A percentile compares a stretch with the other conserved stretches of the same genome.
These are phyloP conservation scores for Enteromius anoplus DNA, from an alignment of 2,797 vertebrate species.

Conservation along the genomic window DNA sequence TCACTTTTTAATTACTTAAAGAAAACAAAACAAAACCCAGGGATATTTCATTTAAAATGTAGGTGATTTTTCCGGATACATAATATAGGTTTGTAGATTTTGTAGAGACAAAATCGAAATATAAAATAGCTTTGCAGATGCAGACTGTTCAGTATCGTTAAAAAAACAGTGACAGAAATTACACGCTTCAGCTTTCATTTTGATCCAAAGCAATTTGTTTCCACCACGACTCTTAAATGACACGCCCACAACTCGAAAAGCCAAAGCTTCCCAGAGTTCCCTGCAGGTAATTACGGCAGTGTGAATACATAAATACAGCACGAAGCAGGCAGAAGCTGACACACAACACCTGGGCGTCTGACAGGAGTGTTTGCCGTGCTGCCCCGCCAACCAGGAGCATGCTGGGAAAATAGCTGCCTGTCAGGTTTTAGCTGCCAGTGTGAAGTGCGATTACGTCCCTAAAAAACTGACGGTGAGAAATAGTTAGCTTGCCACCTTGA, in stretches of 20 bases:
- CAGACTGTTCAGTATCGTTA: not conserved
- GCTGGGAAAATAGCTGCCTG: conserved; percentile 35
- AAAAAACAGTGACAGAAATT: not conserved
- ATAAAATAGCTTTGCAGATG: not conserved
- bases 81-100: not conserved
- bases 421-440: conserved; percentile 44
- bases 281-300: not conserved
- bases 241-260: not conserved
- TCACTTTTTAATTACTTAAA: not conserved
- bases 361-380: not conserved
- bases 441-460: conserved; percentile 26
- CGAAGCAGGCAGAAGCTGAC: not conserved
- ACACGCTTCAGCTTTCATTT: not conserved
- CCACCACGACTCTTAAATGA: not conserved
- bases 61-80: not conserved
- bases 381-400: not conserved
- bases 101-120: not conserved
- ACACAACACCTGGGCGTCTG: conserved; percentile 15
- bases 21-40: too few species aligned
- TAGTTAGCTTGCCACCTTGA: conserved; percentile 38
- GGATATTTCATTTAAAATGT: not conserved
- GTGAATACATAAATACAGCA: not conserved
- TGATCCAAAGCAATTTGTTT: not conserved
- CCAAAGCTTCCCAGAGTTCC: not conserved
- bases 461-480: conserved; percentile 22